Conservation (phyloP, 2,113 vertebrate species). For the Glaucidium brasilianum region DNA sequence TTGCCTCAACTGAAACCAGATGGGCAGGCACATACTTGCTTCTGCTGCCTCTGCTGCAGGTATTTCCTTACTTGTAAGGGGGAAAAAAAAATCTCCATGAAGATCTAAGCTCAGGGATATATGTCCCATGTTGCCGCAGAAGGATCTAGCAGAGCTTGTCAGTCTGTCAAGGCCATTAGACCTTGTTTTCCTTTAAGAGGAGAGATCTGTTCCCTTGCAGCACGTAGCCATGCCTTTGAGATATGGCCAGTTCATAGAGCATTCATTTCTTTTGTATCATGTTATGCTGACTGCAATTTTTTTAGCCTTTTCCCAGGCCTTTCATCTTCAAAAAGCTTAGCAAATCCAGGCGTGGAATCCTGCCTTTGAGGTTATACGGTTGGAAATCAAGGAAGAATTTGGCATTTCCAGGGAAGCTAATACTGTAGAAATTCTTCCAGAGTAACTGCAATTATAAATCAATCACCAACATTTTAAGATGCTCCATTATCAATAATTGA, state of each 20-base stretch:
- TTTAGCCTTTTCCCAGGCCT: slow-evolving; percentile 21
- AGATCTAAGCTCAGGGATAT: not conserved
- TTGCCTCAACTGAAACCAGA: not conserved
- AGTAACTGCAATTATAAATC: not conserved
- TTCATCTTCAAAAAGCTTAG: slow-evolving; percentile 56
- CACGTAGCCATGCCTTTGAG: not conserved
- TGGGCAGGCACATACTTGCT: not conserved
- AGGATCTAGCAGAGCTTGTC: not conserved
- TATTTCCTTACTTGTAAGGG: not conserved
- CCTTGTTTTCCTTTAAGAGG: not conserved
- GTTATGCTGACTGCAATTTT: not conserved
- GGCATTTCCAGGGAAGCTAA: not conserved
- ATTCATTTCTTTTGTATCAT: not conserved
- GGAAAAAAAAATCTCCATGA: not conserved
- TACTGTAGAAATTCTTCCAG: not conserved
- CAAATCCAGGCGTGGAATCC: not conserved
- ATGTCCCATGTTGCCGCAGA: not conserved
- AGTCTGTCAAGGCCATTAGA: not conserved
- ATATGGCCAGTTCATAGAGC: not conserved
- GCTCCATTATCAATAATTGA: slow-evolving; percentile 15
- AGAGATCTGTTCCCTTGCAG: not conserved
- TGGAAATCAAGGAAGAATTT: not conserved
- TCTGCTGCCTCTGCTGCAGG: not conserved
- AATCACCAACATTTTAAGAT: not conserved
- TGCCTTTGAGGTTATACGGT: not conserved